phyloP scores from a whole-genome alignment of 2,797 vertebrate species.

The Buceros bicornis region DNA sequence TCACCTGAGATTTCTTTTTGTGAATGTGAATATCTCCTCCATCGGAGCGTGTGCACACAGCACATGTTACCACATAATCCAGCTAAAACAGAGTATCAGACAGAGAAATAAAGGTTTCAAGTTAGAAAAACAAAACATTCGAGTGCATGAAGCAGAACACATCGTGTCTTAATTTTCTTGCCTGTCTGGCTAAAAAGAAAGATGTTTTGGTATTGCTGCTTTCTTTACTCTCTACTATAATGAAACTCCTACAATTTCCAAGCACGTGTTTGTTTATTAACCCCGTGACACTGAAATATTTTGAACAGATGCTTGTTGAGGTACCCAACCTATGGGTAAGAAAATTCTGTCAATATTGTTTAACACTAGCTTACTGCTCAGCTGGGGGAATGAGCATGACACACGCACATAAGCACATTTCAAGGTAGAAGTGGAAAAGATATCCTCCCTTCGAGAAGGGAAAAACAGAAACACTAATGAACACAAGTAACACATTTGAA shows the following conservation, averaged over 20 bases:
- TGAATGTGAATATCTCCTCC: constrained; percentile 98
- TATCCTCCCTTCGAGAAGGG: neutral
- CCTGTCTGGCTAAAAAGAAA: neutral
- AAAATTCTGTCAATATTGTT: neutral
- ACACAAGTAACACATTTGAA: neutral
- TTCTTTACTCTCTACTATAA: neutral
- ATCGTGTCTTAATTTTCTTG: neutral
- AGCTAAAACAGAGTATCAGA: constrained; percentile 80
- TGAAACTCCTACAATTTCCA: neutral
- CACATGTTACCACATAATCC: constrained; percentile 97
- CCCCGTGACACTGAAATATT: neutral
- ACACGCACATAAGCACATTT: neutral
- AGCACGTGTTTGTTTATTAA: neutral
- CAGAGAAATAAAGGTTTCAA: neutral
- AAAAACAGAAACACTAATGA: neutral
- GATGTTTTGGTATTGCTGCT: neutral
- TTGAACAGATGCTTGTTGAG: neutral
- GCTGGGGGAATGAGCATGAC: neutral
- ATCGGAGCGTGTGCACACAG: constrained; percentile 94
- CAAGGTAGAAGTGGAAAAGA: neutral
- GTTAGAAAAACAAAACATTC: neutral
- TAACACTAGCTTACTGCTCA: neutral
- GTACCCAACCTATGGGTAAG: neutral
- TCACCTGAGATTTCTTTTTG: constrained; percentile 97
- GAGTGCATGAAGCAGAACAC: neutral